Base-by-base conservation (phyloP, 2,113 vertebrate species). In the Grammomys dolichurus region DNA sequence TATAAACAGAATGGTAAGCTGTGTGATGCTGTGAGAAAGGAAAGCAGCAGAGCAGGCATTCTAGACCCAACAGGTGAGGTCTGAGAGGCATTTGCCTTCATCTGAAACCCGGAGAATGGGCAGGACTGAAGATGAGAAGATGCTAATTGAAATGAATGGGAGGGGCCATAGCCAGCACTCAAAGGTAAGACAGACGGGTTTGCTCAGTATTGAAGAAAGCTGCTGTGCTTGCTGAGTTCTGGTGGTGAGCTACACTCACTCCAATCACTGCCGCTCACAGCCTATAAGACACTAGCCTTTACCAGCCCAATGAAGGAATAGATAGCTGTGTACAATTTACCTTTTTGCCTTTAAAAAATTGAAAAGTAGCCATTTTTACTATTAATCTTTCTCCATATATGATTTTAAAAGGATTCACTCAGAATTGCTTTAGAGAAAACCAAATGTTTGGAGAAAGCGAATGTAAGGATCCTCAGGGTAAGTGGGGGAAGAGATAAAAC, bases 331-430 rank as follows among this genome's bases (percentile, higher is more conserved):
- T 77, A 72, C 9, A 63, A 31, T 24, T 56, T 48, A 54, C 40
- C 60, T 84, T 46, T 86, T 51, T 81, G 80, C 67, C 28, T 91
- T 84, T 87, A n/a, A 56, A 31, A 19, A 36, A 90, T 51, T 73
- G 65, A 90, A 96, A 96, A 95, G 51, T 46, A 94, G 11, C 28
- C 48, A 72, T 24, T 40, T 81, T 90, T 91, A 87, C 43, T 93
- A 95, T 60, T 89, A 75, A 43, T 75, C 58, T 60, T 95, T 95
- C 75, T 91, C 31, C 75, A 89, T 80, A 48, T 95, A 70, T 51
- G 36, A 88, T 91, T 95, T 84, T 76, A 40, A 88, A 95, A 63
- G 4, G 22, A 87, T 65, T 92, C 67, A 72, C 43, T 90, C 19
- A 76, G 65, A 90, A 95, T 24, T 90, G 48, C 72, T 84, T 40